Base-by-base conservation (phyloP, 2,888 invertebrate genomes). In the Agriotes lineatus region DNA sequence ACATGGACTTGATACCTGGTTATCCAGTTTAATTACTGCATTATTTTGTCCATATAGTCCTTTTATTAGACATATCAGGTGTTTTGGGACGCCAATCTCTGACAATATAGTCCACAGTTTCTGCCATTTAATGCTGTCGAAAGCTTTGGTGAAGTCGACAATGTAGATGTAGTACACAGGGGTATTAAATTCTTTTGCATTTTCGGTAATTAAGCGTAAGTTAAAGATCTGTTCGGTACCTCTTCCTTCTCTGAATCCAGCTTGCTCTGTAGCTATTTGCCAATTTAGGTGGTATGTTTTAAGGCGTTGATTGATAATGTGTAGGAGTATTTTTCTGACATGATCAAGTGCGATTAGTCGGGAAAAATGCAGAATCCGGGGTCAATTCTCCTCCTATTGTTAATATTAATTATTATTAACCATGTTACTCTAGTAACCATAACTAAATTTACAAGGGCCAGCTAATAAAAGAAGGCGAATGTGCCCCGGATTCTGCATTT, bases 151-250 rank as follows among this genome's bases (percentile, higher is more conserved):
- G 44, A 16, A 44, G 16, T 44, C 44, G 3, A 44, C 16, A 16
- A 44, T 16, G 44, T 18, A 44, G 3, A 44, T 14, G 19, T 44
- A 44, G 35, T 25, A 5, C 39, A 44, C 12, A 3, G 44, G 44
- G 19, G 19, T 44, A 44, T 44, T 44, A 44, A 12, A 44, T 44
- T 44, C 44, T 44, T n/a, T 44, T 44, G 44, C n/a, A 6, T 44
- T 44, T 18, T 44, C 44, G 7, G 10, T 44, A 44, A 44, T 44
- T 44, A 44, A 44, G 16, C 44, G 44, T 44, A 44, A 16, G 44
- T 16, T 44, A 44, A 44, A 44, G 44, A 44, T 44, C 2, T 14
- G 44, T 44, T 44, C 44, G 44, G 44, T 44, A 14, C 18, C 44
- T 44, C 16, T 44, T 6, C 44, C 10, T 14, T 44, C 44, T 44